Conservation (phyloP, 2,888 invertebrate genomes). For the Drymonia ruficornis region DNA sequence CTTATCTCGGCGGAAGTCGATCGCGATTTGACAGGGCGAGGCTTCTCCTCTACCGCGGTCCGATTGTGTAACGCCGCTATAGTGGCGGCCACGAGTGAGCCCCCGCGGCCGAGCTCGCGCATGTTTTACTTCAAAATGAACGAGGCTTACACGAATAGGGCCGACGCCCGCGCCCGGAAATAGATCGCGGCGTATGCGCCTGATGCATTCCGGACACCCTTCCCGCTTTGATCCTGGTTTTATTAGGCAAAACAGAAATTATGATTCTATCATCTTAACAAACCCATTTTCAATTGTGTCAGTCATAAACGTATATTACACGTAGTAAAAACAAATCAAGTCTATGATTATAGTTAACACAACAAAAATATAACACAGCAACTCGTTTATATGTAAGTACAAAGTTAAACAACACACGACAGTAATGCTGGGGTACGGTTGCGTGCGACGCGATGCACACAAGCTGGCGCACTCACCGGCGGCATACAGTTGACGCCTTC, state of each 20-base stretch:
- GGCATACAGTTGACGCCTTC: slow-evolving; percentile 77
- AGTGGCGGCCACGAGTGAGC: slow-evolving; percentile 86
- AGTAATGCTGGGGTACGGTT: slow-evolving; percentile 47
- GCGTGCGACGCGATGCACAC: slow-evolving; percentile 61
- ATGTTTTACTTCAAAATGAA: slow-evolving; percentile 82
- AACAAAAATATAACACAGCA: slow-evolving; percentile 32
- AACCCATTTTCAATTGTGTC: slow-evolving; percentile 27
- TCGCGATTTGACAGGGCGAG: slow-evolving; percentile 63
- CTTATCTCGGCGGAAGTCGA: slow-evolving; percentile 56
- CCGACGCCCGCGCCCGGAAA: slow-evolving; percentile 80
- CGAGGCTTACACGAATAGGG: slow-evolving; percentile 71
- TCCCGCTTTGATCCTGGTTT: slow-evolving; percentile 67
- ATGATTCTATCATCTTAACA: slow-evolving; percentile 36
- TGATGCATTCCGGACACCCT: slow-evolving; percentile 75
- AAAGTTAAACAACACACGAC: slow-evolving; percentile 40
- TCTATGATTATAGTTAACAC: slow-evolving; percentile 33
- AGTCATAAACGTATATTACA: slow-evolving; percentile 22
- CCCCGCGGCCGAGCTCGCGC: slow-evolving; percentile 83
- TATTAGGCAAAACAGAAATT: slow-evolving; percentile 51
- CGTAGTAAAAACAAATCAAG: too few relatives aligned
- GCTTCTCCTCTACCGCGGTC: slow-evolving; percentile 65
- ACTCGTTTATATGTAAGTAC: slow-evolving; percentile 40
- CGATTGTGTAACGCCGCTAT: slow-evolving; percentile 79
- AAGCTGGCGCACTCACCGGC: slow-evolving; percentile 74
- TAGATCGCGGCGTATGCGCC: slow-evolving; percentile 75